Evolutionary conservation across 1,140 invertebrate species (phyloP), one percentile per base, ranked within the genome.

Genomic region (Acromyrmex heyeri): DNA sequence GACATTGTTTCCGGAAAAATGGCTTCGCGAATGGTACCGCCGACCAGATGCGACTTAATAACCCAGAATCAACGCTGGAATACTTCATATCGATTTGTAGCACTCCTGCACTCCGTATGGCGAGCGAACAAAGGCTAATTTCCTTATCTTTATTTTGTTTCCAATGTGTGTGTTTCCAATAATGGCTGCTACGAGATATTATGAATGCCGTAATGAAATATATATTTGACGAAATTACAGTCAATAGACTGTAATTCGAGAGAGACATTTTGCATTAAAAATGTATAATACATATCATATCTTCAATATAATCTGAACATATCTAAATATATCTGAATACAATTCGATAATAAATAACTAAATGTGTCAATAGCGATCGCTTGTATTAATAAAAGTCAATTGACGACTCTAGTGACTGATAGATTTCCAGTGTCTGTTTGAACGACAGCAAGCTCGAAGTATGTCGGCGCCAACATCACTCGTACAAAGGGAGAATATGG

Each of bases 1-100:
- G 94, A 94, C 93, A 95, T 94, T 95, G 94, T 95, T 94, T 95
- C 93, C 92, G 93, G 93, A 94, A 95, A 94, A 94, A 93, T 92
- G 91, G 91, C 92, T 91, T 87, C 62, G 86, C 62, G 59, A 81
- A 87, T 61, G 61, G 48, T 77, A 59, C 69, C 83, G 87, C 70
- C 83, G 72, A 64, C 90, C 90, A 91, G 90, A 91, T 91, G 90
- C 64, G 87, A 90, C 87, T 89, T 91, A 91, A 91, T 82, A 78
- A 91, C 61, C 57, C 76, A 67, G 89, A 89, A 91, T 89, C 75
- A 53, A 72, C 65, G 38, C 72, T 65, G 30, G 50, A 55, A 69
- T 14, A 67, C 70, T 70, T 48, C 50, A 82, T 67, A 69, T 16
- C 64, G 50, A 81, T 50, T 61, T 38, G 34, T 24, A 34, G 59